These are phyloP conservation scores for Felis chaus DNA, from an alignment of 2,113 vertebrate species.

Conservation along the genomic window DNA sequence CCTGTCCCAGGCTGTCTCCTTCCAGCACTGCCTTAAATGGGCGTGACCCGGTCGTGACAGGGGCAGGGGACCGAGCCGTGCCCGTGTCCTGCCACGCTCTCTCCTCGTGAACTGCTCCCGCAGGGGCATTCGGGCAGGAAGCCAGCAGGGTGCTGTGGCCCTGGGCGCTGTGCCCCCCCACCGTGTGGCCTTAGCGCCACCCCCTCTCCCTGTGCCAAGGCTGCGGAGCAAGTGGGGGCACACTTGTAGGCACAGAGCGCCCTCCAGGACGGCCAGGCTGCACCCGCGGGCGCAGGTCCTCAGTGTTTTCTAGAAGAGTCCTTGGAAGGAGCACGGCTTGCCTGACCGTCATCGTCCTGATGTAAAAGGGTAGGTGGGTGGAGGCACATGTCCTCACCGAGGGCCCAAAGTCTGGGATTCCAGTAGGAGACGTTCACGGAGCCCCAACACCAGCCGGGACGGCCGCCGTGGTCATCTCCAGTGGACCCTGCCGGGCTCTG, in stretches of 20 bases:
- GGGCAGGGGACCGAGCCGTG: not conserved
- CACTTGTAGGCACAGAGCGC: not conserved
- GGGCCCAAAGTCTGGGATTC: not conserved
- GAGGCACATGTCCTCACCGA: not conserved
- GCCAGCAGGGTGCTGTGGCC: too few species aligned
- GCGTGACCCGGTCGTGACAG: not conserved
- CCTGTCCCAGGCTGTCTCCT: not conserved
- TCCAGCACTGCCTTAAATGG: too few species aligned
- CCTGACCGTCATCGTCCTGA: accelerated
- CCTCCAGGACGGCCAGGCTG: not conserved
- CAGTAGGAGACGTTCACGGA: accelerated
- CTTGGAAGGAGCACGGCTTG: not conserved
- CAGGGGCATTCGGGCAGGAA: not conserved
- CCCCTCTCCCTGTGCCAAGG: not conserved
- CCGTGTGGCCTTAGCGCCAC: not conserved
- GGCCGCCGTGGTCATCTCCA: not conserved
- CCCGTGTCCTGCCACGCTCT: not conserved
- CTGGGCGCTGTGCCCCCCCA: not conserved
- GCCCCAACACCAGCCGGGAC: not conserved
- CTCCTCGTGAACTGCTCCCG: not conserved
- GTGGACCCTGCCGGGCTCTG: not conserved
- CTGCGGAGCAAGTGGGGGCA: not conserved
- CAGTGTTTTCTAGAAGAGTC: not conserved
- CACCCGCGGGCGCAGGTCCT: not conserved
- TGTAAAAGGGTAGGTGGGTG: too few species aligned